phyloP scores from a whole-genome alignment of 2,888 invertebrate genomes.

The Ennomos erosarius region DNA sequence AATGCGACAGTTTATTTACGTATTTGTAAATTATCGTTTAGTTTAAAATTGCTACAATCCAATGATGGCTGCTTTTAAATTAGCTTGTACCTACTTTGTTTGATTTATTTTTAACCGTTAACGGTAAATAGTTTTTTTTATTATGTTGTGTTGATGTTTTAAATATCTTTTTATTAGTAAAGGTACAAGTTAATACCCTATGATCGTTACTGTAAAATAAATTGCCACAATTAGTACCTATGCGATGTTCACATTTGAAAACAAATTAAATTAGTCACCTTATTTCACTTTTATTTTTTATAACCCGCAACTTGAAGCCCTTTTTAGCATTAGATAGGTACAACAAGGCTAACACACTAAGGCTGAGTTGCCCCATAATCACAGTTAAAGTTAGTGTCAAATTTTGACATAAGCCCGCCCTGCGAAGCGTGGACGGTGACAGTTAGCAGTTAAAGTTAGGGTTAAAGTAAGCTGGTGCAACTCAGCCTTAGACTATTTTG shows the following conservation, averaged over 20 bases:
- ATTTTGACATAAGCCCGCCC: too few relatives aligned
- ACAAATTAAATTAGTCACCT: slow-evolving; percentile 80
- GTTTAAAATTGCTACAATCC: slow-evolving; percentile 1
- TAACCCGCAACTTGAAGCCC: too few relatives aligned
- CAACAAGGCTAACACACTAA: too few relatives aligned
- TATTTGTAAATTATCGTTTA: slow-evolving; percentile 1
- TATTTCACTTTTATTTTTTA: slow-evolving; percentile 41
- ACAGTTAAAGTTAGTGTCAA: too few relatives aligned
- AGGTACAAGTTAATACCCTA: slow-evolving; percentile 17
- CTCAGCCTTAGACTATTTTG: too few relatives aligned
- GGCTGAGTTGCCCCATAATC: too few relatives aligned
- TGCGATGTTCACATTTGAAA: slow-evolving; percentile 67
- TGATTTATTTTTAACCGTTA: background rate
- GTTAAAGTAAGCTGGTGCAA: too few relatives aligned
- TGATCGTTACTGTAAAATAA: slow-evolving; percentile 8
- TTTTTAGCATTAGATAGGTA: too few relatives aligned
- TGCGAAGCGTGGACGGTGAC: too few relatives aligned
- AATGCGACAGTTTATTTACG: slow-evolving; percentile 1
- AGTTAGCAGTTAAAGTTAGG: too few relatives aligned
- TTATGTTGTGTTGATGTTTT: background rate
- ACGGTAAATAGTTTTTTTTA: too few relatives aligned
- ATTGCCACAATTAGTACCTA: slow-evolving; percentile 41
- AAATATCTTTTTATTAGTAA: background rate
- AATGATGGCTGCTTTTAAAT: slow-evolving; percentile 3
- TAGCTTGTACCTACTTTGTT: slow-evolving; percentile 3